Evolutionary conservation across 2,888 invertebrate species (phyloP).

Genomic region (Priocnemis perturbator): DNA sequence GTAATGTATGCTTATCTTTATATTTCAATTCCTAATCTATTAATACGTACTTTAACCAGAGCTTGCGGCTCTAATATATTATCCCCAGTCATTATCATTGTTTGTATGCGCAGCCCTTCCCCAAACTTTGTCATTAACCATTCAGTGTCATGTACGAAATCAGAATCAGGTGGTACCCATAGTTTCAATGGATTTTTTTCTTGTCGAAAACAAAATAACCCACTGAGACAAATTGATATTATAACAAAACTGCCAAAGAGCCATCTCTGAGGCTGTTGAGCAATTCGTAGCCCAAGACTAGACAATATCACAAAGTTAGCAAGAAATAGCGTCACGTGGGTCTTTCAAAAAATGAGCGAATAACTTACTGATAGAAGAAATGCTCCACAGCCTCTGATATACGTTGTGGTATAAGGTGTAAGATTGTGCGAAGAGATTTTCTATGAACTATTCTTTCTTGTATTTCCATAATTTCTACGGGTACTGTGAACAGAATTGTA

Average conservation of each 20-base stretch:
- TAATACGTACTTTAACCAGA: constrained; percentile 67
- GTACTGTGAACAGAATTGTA: background rate
- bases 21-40: constrained; percentile 5
- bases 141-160: constrained; percentile 82
- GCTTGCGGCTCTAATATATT: constrained; percentile 82
- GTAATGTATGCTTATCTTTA: background rate
- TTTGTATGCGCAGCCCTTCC: constrained; percentile 80
- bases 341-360: background rate
- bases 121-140: constrained; percentile 84
- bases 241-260: constrained; percentile 78
- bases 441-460: constrained; percentile 25
- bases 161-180: constrained; percentile 86
- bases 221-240: constrained; percentile 79
- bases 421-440: constrained; percentile 7
- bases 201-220: constrained; percentile 81
- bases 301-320: background rate
- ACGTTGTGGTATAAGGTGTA: constrained; percentile 61
- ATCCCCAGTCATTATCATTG: constrained; percentile 80
- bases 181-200: constrained; percentile 86
- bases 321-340: background rate
- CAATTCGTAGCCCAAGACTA: constrained; percentile 81
- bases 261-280: constrained; percentile 79
- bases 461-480: constrained; percentile 36
- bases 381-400: constrained; percentile 63
- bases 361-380: constrained; percentile 65